Conservation (phyloP, 2,113 vertebrate species). For the Cephalopholis sonnerati region DNA sequence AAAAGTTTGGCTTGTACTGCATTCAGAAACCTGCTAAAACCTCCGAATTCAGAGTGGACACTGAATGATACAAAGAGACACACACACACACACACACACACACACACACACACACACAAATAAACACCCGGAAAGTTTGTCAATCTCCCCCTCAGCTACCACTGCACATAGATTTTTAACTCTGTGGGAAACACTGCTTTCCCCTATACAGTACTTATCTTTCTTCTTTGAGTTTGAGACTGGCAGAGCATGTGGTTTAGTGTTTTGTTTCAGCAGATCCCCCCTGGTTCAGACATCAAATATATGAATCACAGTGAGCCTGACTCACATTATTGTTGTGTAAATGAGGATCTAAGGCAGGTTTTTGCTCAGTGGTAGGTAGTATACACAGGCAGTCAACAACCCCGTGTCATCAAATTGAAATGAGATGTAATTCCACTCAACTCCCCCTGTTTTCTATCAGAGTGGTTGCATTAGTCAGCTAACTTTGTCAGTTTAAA, state of each 20-base stretch:
- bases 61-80: no score
- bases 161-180: no score
- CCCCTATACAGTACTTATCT: not conserved
- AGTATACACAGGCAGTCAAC: constrained; percentile 29
- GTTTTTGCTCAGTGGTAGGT: constrained; percentile 4
- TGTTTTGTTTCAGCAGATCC: constrained; percentile 21
- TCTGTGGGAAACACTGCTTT: no score
- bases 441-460: constrained; percentile 17
- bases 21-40: no score
- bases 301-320: constrained; percentile 28
- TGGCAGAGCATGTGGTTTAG: not conserved
- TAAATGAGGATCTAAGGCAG: constrained; percentile 36
- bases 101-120: no score
- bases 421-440: constrained; percentile 50
- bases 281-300: constrained; percentile 20
- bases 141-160: no score
- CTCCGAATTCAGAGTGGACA: no score
- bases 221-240: not conserved
- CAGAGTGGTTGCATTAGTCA: constrained; percentile 42
- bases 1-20: no score
- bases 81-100: no score
- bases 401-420: constrained; percentile 41
- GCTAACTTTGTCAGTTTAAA: constrained; percentile 30
- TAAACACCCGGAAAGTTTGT: no score
- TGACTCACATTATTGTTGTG: constrained; percentile 39